phyloP scores from a whole-genome alignment of 2,113 vertebrate species.

The Porphyrio hochstetteri region DNA sequence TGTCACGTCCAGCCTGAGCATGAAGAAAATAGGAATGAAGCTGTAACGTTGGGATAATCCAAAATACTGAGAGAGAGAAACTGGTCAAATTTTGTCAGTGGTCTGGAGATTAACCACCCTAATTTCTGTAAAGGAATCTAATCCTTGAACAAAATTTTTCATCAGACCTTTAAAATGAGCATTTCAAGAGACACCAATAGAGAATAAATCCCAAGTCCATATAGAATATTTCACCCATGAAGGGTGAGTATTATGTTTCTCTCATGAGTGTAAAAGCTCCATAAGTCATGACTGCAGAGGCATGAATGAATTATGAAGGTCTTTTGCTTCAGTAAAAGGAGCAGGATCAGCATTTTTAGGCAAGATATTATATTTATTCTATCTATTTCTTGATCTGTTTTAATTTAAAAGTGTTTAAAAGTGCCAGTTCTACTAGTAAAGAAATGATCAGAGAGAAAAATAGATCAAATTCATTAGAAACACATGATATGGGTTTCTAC shows the following conservation, averaged over 20 bases:
- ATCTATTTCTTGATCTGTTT: conserved; percentile 41
- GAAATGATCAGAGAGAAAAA: background rate
- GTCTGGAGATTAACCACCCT: background rate
- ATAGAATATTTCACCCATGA: conserved; percentile 61
- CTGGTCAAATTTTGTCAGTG: background rate
- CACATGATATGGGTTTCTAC: background rate
- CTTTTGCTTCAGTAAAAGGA: conserved; percentile 33
- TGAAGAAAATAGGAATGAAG: background rate
- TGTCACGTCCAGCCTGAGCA: background rate
- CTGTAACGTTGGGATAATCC: background rate
- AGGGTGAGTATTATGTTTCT: conserved; percentile 58
- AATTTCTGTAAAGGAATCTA: background rate
- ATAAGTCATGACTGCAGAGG: conserved; percentile 21
- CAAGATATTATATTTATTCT: conserved; percentile 33
- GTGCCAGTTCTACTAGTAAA: background rate
- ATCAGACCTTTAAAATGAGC: background rate
- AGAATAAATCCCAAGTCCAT: conserved; percentile 28
- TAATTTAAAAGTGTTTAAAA: conserved; percentile 50
- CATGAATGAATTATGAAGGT: conserved; percentile 47
- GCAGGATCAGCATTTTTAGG: conserved; percentile 25
- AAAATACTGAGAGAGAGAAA: background rate
- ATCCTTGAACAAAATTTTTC: background rate
- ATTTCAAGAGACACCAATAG: background rate
- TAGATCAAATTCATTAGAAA: conserved; percentile 15
- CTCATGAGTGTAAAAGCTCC: conserved; percentile 46